A percentile compares a stretch with the other conserved stretches of the same genome.
Conservation (phyloP, 2,113 vertebrate species). For the Pachyramphus minor region DNA sequence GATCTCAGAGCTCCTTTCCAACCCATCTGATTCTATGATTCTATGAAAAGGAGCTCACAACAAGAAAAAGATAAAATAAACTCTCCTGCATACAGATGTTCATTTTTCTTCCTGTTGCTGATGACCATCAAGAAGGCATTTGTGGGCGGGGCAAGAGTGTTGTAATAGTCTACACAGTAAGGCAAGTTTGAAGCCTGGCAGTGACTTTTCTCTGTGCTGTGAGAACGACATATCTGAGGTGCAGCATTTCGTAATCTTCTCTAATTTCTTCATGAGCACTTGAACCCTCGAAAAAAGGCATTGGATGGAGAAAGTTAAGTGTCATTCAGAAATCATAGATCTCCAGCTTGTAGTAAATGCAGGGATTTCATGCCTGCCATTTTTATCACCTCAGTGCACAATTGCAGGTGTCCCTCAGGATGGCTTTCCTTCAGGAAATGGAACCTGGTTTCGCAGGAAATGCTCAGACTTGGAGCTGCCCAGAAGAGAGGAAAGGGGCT, state of each 20-base stretch:
- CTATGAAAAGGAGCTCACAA: background rate
- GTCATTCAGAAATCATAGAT: background rate
- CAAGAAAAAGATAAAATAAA: background rate
- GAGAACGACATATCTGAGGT: background rate
- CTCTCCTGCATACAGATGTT: fast-evolving
- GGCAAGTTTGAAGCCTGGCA: background rate
- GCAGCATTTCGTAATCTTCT: background rate
- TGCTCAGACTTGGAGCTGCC: background rate
- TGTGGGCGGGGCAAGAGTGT: background rate
- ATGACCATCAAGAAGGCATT: background rate
- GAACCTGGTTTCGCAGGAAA: background rate
- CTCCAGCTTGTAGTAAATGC: background rate
- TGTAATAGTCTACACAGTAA: background rate
- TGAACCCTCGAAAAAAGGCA: background rate
- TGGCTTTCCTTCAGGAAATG: background rate
- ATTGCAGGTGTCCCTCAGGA: background rate
- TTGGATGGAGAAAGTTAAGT: background rate
- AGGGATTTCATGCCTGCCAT: background rate
- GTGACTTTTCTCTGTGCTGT: background rate
- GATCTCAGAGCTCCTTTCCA: too few species aligned
- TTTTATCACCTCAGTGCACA: background rate
- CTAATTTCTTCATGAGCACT: background rate
- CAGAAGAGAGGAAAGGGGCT: background rate
- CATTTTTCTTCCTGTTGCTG: background rate
- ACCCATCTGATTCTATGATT: too few species aligned